phyloP scores from a whole-genome alignment of 1,140 invertebrate species.

The Papilio helenus region DNA sequence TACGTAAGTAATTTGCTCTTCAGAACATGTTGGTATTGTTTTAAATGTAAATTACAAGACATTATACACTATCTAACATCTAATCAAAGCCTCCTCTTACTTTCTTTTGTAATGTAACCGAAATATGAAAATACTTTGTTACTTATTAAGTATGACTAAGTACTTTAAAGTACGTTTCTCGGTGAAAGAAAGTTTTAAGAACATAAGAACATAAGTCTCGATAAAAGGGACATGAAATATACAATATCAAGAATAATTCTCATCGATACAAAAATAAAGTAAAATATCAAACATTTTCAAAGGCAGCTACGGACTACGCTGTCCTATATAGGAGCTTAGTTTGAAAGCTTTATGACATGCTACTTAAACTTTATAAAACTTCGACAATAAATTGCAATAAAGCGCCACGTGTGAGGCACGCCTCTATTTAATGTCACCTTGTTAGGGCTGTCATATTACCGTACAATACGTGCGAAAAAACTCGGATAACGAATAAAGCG shows the following conservation, averaged over 20 bases:
- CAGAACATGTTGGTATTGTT: constrained; percentile 20
- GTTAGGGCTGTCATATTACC: neutral
- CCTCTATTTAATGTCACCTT: neutral
- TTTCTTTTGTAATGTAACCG: constrained; percentile 23
- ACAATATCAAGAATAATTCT: neutral
- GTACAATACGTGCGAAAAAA: no score
- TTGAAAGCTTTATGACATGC: neutral
- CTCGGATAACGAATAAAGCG: no score
- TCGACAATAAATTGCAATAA: constrained; percentile 13
- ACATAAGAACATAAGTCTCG: no score
- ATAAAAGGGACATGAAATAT: neutral
- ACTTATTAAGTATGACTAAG: neutral
- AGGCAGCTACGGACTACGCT: neutral
- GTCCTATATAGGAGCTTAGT: neutral
- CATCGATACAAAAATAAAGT: neutral
- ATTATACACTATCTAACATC: constrained; percentile 36
- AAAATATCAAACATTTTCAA: neutral
- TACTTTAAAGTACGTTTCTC: neutral
- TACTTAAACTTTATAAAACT: constrained; percentile 17
- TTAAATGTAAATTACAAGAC: constrained; percentile 38
- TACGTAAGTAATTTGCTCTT: constrained; percentile 28
- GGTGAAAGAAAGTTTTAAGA: no score
- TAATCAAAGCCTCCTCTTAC: constrained; percentile 15
- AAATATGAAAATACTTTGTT: neutral
- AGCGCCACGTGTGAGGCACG: neutral